phyloP scores from a whole-genome alignment of 2,888 invertebrate species.

The Panopea generosa region DNA sequence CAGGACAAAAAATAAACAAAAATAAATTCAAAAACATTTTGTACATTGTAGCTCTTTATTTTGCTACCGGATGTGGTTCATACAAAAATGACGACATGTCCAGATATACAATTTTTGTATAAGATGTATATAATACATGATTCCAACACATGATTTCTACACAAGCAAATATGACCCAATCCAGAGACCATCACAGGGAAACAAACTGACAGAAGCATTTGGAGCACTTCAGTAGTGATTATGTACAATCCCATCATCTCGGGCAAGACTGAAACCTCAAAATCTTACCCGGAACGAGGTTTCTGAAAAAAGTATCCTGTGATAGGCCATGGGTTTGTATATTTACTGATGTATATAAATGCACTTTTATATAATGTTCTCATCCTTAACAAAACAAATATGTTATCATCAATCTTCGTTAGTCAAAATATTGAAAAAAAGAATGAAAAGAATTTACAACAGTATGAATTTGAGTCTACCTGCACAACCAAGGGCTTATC shows the following conservation, averaged over 20 bases:
- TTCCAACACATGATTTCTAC: slow-evolving; percentile 17
- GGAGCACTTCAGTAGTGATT: too few relatives aligned
- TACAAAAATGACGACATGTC: slow-evolving; percentile 50
- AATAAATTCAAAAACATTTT: background rate
- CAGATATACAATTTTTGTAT: slow-evolving; percentile 31
- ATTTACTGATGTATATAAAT: slow-evolving; percentile 29
- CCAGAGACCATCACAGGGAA: too few relatives aligned
- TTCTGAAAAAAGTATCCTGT: background rate
- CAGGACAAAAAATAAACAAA: too few relatives aligned
- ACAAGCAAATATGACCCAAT: background rate
- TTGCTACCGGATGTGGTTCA: slow-evolving; percentile 48
- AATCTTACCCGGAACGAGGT: slow-evolving; percentile 1
- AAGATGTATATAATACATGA: slow-evolving; percentile 13
- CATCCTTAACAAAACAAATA: slow-evolving; percentile 7
- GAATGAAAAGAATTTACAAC: background rate
- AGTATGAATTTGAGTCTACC: background rate
- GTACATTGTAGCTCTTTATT: slow-evolving; percentile 38
- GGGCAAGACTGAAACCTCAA: slow-evolving; percentile 3
- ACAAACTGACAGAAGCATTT: too few relatives aligned
- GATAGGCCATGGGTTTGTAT: background rate
- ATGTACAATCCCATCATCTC: background rate
- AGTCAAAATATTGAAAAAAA: slow-evolving; percentile 26
- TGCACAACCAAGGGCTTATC: background rate
- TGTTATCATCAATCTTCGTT: slow-evolving; percentile 31
- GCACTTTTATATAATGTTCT: slow-evolving; percentile 29